Evolutionary conservation across 35 echinoderm and acorn worm species (phyloP).

Genomic region (Diadema setosum): DNA sequence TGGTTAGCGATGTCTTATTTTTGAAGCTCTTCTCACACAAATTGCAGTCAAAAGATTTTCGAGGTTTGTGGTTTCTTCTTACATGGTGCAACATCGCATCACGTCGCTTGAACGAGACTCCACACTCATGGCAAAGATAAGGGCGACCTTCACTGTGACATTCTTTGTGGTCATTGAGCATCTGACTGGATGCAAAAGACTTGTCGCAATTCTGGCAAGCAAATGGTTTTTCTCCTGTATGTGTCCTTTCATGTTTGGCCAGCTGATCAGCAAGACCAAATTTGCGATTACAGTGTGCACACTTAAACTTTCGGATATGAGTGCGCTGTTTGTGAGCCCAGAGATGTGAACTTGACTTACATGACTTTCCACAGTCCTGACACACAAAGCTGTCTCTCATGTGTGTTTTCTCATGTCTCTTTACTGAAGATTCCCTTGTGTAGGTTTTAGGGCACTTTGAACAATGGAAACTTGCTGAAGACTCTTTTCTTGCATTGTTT

Average conservation of each 20-base stretch:
- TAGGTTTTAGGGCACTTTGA: not conserved
- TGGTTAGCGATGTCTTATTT: conserved; percentile 20
- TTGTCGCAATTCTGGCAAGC: conserved; percentile 55
- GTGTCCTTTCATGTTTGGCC: conserved; percentile 45
- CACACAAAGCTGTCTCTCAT: not conserved
- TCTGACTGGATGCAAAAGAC: conserved; percentile 36
- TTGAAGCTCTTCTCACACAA: conserved; percentile 75
- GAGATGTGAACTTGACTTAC: not conserved
- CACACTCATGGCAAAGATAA: conserved; percentile 81
- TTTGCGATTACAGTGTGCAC: conserved; percentile 44
- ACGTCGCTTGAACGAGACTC: conserved; percentile 53
- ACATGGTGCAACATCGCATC: conserved; percentile 65
- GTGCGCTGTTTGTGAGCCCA: not conserved
- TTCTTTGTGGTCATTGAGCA: conserved; percentile 61
- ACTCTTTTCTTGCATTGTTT: too few species aligned
- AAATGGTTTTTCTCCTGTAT: conserved; percentile 73
- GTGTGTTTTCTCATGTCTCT: not conserved
- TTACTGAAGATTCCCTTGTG: not conserved
- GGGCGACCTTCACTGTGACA: conserved; percentile 33
- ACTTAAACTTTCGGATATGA: conserved; percentile 25
- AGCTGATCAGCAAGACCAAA: conserved; percentile 50
- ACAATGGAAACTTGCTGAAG: too few species aligned
- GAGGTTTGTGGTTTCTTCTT: conserved; percentile 25
- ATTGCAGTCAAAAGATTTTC: conserved; percentile 58
- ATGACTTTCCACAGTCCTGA: not conserved